These are phyloP conservation scores for Leucopsar rothschildi DNA, from an alignment of 2,113 vertebrate species.

Conservation along the genomic window DNA sequence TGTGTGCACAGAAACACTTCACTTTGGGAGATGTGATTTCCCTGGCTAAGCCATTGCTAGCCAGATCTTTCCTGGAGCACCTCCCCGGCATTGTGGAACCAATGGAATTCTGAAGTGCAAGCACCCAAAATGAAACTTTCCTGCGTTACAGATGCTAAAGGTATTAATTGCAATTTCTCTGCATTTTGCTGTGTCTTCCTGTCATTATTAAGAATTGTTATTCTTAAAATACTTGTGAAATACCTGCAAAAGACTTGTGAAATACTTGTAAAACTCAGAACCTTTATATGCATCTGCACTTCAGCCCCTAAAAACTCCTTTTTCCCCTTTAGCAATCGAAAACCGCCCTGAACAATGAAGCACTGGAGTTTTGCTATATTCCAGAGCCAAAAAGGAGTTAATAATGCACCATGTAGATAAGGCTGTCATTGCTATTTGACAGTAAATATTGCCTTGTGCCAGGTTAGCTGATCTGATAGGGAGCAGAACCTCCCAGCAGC, in stretches of 20 bases:
- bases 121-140: not conserved
- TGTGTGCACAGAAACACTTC: not conserved
- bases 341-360: not conserved
- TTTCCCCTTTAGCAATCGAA: not conserved
- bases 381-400: not conserved
- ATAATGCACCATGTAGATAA: not conserved
- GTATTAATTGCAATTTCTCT: not conserved
- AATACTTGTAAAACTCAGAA: not conserved
- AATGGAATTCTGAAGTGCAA: not conserved
- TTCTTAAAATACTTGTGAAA: not conserved
- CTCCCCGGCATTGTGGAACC: not conserved
- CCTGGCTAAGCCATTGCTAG: not conserved
- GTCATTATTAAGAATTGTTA: not conserved
- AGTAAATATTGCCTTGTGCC: not conserved
- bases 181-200: not conserved
- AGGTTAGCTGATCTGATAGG: not conserved
- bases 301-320: not conserved
- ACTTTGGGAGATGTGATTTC: not conserved
- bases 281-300: not conserved
- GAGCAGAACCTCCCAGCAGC: not conserved
- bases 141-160: not conserved
- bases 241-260: not conserved
- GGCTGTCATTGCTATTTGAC: not conserved
- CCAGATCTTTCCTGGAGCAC: not conserved
- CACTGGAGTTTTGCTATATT: not conserved